Evolutionary conservation across 2,888 invertebrate species (phyloP), one percentile per base, ranked within the genome.

Genomic region (Pemphredon lugubris): DNA sequence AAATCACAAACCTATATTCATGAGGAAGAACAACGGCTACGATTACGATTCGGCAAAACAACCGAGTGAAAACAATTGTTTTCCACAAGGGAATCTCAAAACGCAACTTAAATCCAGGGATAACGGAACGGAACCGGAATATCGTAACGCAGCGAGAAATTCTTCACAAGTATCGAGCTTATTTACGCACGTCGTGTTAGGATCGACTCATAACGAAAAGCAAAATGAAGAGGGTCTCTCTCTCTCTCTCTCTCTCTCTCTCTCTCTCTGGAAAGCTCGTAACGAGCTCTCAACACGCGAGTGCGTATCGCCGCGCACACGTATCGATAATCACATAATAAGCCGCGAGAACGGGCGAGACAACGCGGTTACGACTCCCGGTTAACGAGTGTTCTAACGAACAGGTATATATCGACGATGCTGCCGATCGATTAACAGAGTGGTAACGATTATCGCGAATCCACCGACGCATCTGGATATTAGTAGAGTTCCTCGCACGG

Each of bases 381-480:
- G 34, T 70, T 70, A 70, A 70, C 39, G 69, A 70, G 59, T 44
- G 69, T 48, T 20, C 48, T 70, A 70, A 70, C 57, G 69, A 70
- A 70, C 69, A 21, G 40, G 47, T 34, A 47, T 16, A 16, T 40
- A 40, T 42, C 48, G 59, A 57, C 65, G 55, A 55, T 55, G 59
- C 34, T 59, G 59, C 23, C 40, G 73, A 73, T 73, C 72, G 66
- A 73, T 73, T 73, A 73, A 73, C 73, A 73, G 61, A 66, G 50
- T 40, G 37, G 45, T 73, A 65, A 72, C 66, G 51, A 73, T 73
- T 73, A 73, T 73, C 72, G 65, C 50, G 66, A 66, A 72, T 77
- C 79, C 78, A 83, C 77, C 77, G 75, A 77, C 70, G 67, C 47
- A 61, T 58, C 34, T 65, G 64, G 58, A 60, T 70, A 55, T 60